Evolutionary conservation across 2,888 invertebrate species (phyloP).

Genomic region (Pandemis heparana): DNA sequence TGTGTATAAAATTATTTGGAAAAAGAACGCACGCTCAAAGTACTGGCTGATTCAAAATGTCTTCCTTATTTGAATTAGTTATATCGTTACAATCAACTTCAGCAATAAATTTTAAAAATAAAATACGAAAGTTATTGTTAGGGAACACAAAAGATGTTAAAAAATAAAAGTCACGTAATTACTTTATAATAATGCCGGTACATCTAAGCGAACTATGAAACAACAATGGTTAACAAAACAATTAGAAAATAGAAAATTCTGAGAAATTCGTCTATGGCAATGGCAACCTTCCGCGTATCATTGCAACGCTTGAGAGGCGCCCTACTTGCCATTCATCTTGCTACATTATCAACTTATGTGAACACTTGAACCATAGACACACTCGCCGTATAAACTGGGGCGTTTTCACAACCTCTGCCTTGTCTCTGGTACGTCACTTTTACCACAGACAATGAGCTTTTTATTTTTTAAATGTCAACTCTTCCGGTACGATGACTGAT

Average conservation of each 20-base stretch:
- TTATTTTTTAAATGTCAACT: constrained; percentile 40
- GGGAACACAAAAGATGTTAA: not conserved
- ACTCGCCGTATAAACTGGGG: constrained; percentile 49
- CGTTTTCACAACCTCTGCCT: constrained; percentile 60
- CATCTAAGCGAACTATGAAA: not conserved
- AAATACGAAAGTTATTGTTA: not conserved
- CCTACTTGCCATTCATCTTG: constrained; percentile 45
- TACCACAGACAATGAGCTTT: constrained; percentile 50
- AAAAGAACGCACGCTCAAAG: constrained; percentile 4
- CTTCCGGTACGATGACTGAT: constrained; percentile 39
- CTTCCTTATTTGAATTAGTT: constrained; percentile 10
- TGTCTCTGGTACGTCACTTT: constrained; percentile 48
- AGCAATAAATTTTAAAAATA: constrained; percentile 1
- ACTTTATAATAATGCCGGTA: constrained; percentile 16
- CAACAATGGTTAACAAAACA: constrained; percentile 35
- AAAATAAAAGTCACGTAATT: constrained; percentile 18
- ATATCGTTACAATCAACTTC: not conserved
- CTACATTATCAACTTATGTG: constrained; percentile 62
- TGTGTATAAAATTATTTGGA: constrained; percentile 32
- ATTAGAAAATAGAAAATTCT: constrained; percentile 52
- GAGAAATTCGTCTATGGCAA: constrained; percentile 56
- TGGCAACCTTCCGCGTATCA: constrained; percentile 46
- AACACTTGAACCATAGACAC: constrained; percentile 63
- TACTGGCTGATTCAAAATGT: constrained; percentile 4
- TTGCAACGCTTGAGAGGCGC: constrained; percentile 43